Percentiles rank a stretch among this genome's conserved stretches.
Evolutionary conservation across 2,113 vertebrate genomes (phyloP).

Genomic region (Chionodraco myersi): DNA sequence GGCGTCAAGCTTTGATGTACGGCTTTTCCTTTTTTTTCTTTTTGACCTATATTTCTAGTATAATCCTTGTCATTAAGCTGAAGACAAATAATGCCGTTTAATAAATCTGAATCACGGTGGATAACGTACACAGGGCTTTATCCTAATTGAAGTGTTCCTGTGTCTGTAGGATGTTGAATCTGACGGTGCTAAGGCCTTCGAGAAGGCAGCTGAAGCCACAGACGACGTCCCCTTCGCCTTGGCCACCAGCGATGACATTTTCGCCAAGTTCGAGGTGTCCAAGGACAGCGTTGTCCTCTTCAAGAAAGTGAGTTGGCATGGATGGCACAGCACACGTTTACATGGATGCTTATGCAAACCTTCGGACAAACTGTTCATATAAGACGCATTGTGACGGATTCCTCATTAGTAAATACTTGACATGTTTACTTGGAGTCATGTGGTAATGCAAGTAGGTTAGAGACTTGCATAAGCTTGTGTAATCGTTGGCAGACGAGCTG

Average conservation of each 20-base stretch:
- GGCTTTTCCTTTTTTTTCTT: background rate
- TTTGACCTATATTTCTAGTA: background rate
- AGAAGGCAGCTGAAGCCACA: conserved; percentile 89
- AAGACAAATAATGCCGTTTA: background rate
- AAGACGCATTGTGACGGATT: background rate
- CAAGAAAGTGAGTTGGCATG: conserved; percentile 88
- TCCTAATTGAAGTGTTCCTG: background rate
- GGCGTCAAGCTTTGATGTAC: background rate
- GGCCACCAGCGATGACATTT: conserved; percentile 85
- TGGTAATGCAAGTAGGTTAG: conserved; percentile 2
- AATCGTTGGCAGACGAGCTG: background rate
- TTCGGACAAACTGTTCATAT: background rate
- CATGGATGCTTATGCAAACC: background rate
- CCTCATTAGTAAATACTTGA: background rate
- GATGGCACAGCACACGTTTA: background rate
- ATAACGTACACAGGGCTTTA: background rate
- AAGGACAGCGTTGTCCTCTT: conserved; percentile 92
- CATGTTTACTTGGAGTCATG: background rate
- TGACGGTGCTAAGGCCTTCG: conserved; percentile 87
- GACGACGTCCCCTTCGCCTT: conserved; percentile 95
- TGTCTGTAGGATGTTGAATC: conserved; percentile 85
- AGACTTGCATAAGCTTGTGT: background rate
- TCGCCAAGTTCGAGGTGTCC: conserved; percentile 89
- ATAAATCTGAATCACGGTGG: background rate
- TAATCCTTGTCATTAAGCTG: background rate